Evolutionary conservation across 92 coral and sea anemone species (phyloP), one percentile per base, ranked within the genome.

Genomic region (Zoanthus sansibaricus): DNA sequence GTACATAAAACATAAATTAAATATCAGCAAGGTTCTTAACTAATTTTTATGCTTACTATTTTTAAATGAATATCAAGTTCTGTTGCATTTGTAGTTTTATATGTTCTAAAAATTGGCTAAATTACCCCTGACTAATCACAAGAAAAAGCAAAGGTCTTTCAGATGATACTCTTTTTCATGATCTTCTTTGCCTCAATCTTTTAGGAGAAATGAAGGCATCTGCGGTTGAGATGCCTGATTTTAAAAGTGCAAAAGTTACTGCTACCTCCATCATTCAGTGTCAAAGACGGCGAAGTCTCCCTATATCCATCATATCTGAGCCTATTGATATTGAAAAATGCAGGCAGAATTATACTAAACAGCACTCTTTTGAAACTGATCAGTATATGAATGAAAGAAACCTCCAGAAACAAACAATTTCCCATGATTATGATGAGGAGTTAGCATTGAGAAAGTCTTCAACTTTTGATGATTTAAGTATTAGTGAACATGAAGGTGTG

Each of bases 181-280:
- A 18, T 10, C 66, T 18, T 7, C 61, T 80, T 80, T 15, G 46
- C 45, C 73, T 75, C 44, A 55, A 80, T 20, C 8, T 79, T 62
- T 6, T 48, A 80, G 85, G 75, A 31, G 75, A 80, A 49, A 17
- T 18, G n/a, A 84, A 88, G 62, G 95, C 86, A 10, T 83, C 96
- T 7, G 95, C 93, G 15, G 83, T 82, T 7, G 93, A 88, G 30
- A 14, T 46, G 49, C 15, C 68, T 52, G 9, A 46, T 18, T 64
- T 59, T n/a, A 80, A 67, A 47, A 67, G 61, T 62, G 74, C 21
- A 21, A 33, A 55, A 25, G 18, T 62, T 25, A 13, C 75, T 5
- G 47, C 85, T 51, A 46, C 42, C 20, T 58, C 75, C n/a, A 71
- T 67, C 9, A 47, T 80, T 33, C 56, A 46, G 18, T 59, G 47